Base-by-base conservation (phyloP, 2,888 invertebrate genomes). In the Vandiemenella viatica region DNA sequence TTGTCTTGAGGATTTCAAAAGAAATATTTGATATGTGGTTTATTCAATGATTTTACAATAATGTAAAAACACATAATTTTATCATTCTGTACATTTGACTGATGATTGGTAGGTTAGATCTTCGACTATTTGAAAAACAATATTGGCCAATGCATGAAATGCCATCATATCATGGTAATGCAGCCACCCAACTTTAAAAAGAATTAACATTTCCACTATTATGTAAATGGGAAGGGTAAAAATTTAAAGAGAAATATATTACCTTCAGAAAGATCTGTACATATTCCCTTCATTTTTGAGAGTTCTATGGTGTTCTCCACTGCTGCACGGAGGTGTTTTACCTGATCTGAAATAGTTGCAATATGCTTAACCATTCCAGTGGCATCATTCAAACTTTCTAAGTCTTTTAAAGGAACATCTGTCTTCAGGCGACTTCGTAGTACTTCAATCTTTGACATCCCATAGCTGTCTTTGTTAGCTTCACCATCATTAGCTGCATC, bases 341-440 rank as follows among this genome's bases (percentile, higher is more conserved):
- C 64, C 74, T 95, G 95, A 74, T 96, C 95, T 56, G 85, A 79
- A 59, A 95, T 78, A 0, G 93, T 93, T 65, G 90, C 90, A 37
- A 92, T 84, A 56, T 87, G 80, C 64, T 87, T 83, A 50, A 84
- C 83, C 60, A 91, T 83, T 55, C 80, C 82, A 38, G 81, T 83
- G 1, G 91, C 85, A 60, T 90, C 90, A 41, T 82, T 81, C 46
- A 86, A 72, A 1, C 83, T 82, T 65, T 83, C 84, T 60, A 86
- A 70, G 62, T 85, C 83, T 57, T 85, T 77, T 32, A 75, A 66
- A 19, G 75, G 70, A 43, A 75, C 68, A 58, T 76, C 75, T 37
- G 73, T 74, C 58, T 76, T 74, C 41, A 78, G 66, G 40, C 74
- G 64, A 41, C 72, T 72, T 54, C 75, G 63, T 49, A 78, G 65